These are phyloP conservation scores for Babylonia areolata DNA, from an alignment of 1,140 invertebrate genomes.

Conservation along the genomic window DNA sequence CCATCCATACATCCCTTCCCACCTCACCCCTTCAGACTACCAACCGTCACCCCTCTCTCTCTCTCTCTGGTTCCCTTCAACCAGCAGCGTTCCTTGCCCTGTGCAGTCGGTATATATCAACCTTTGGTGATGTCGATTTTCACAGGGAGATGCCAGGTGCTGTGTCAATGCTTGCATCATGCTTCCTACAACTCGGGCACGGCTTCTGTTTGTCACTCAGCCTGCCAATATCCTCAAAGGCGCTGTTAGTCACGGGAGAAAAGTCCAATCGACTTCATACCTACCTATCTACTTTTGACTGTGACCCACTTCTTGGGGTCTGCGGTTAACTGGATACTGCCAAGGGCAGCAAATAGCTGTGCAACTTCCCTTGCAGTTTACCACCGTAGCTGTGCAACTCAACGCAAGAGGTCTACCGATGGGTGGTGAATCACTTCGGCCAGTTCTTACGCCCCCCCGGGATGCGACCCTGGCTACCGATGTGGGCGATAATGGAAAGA, in stretches of 20 bases:
- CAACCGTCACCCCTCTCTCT: too few species aligned
- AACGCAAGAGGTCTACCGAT: too few species aligned
- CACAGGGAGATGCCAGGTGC: neutral
- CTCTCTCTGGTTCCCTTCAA: too few species aligned
- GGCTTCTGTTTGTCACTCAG: neutral
- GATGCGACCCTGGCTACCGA: too few species aligned
- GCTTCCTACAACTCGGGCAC: neutral
- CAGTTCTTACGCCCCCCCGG: too few species aligned
- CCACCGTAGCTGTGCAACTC: too few species aligned
- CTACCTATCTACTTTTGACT: neutral
- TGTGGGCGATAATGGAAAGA: too few species aligned
- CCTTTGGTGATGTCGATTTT: neutral
- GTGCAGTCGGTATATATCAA: neutral
- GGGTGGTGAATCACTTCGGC: too few species aligned
- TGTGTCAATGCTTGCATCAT: neutral
- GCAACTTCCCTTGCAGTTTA: too few species aligned
- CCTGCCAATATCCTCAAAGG: neutral
- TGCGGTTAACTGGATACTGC: neutral
- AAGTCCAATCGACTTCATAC: neutral
- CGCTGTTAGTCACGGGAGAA: neutral
- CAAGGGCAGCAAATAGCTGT: too few species aligned
- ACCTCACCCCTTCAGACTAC: neutral
- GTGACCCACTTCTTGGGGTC: neutral
- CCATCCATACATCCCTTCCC: neutral
- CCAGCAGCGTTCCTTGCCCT: neutral